Base-by-base conservation (phyloP, 2,888 invertebrate species). In the Seladonia tumulorum region DNA sequence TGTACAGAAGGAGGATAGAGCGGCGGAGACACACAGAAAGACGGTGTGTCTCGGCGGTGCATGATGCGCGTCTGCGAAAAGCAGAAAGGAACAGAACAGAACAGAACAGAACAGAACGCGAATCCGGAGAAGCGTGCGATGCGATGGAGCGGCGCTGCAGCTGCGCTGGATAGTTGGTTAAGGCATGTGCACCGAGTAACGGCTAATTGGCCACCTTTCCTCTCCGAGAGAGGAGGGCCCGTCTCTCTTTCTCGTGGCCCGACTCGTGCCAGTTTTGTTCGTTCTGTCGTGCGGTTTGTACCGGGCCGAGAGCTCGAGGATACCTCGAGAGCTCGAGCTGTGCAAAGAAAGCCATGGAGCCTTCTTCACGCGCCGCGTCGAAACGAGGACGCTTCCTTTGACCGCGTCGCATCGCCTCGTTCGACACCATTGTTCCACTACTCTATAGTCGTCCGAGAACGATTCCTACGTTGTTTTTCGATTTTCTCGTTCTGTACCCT, bases 131-230 rank as follows among this genome's bases (percentile, higher is more conserved):
- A 84, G 84, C 81, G 85, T 82, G 77, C 82, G 79, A 71, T 71
- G 86, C 79, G 35, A 35, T 35, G 66, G 66, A 76, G 81, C 86
- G 89, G 79, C 76, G 76, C 81, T 86, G 90, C 90, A 90, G 90
- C 90, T 90, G 90, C 85, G 83, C 83, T 77, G 88, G 86, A 85
- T 89, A 89, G 86, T 90, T 89, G 87, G 85, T 90, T 80, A 84
- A 88, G 91, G 91, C 91, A 91, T 92, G 91, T 91, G 92, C 88
- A 88, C 90, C 90, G 92, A 93, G 93, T 94, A 94, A 94, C 94
- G 94, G 94, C 94, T 94, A 94, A 94, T 94, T 94, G 94, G 92
- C 94, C 94, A 94, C 93, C 92, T 94, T 94, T 93, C 92, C 92
- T 90, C 91, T 89, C 89, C 88, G 86, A 87, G 89, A 90, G 92